A percentile compares a stretch with the other conserved stretches of the same genome.
phyloP scores from a whole-genome alignment of 2,797 vertebrate species.

The Strix occidentalis region DNA sequence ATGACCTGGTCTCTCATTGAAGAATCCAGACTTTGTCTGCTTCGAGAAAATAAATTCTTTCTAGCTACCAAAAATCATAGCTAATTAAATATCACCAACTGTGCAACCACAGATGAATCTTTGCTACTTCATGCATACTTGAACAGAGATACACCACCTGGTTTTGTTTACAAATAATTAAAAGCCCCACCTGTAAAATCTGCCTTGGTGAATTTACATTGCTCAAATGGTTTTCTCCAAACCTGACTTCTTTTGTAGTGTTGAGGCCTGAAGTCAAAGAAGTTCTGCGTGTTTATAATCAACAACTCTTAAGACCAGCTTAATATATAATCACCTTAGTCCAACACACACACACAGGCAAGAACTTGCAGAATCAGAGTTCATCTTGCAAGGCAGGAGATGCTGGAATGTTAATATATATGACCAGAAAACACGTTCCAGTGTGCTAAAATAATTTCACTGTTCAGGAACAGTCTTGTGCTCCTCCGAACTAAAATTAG shows the following conservation, averaged over 20 bases:
- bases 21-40: background rate
- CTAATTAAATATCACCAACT: background rate
- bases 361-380: conserved; percentile 12
- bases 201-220: background rate
- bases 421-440: background rate
- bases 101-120: background rate
- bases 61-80: background rate
- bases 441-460: background rate
- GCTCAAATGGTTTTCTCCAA: conserved; percentile 17
- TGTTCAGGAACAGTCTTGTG: background rate
- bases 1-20: background rate
- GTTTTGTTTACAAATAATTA: conserved; percentile 49
- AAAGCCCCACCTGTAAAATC: conserved; percentile 40
- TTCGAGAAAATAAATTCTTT: background rate
- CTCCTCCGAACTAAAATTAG: background rate
- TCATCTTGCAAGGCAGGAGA: conserved; percentile 2
- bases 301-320: conserved; percentile 16
- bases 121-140: background rate
- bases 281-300: background rate
- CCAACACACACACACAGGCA: conserved; percentile 5
- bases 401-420: conserved; percentile 3
- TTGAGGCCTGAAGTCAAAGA: conserved; percentile 8
- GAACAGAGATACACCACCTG: background rate
- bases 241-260: conserved; percentile 14
- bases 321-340: background rate